Conservation (phyloP, 1,140 invertebrate genomes). For the Melanaphis sacchari region DNA sequence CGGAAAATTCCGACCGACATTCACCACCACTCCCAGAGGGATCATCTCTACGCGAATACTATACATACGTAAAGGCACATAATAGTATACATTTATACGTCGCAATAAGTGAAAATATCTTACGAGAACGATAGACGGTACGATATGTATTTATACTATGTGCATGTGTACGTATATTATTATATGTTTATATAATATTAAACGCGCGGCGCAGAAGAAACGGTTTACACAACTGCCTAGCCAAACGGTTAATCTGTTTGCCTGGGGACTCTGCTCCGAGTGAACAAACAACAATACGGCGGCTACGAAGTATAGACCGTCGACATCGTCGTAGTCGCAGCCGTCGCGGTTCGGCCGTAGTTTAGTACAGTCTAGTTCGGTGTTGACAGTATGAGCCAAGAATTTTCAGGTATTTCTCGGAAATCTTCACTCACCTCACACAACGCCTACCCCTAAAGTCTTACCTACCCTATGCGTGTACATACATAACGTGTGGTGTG, state of each 20-base stretch:
- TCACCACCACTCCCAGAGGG: no score
- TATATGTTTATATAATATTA: background rate
- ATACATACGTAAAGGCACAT: background rate
- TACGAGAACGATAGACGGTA: background rate
- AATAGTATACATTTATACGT: background rate
- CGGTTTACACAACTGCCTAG: background rate
- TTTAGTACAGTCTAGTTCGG: background rate
- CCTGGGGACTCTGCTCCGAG: background rate
- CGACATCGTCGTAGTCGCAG: background rate
- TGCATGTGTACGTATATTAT: background rate
- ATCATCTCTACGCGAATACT: background rate
- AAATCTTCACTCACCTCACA: background rate
- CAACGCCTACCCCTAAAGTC: background rate
- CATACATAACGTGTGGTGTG: no score
- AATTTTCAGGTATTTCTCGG: conserved; percentile 38
- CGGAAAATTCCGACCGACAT: no score
- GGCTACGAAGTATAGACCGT: background rate
- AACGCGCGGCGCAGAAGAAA: background rate
- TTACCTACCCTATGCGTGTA: no score
- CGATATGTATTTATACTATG: background rate
- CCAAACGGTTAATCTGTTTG: conserved; percentile 50
- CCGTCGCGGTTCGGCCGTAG: background rate
- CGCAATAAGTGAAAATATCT: background rate
- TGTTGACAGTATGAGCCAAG: conserved; percentile 35
- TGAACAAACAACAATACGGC: conserved; percentile 1